Base-by-base conservation (phyloP, 2,797 vertebrate genomes). In the Cirrhinus molitorella region DNA sequence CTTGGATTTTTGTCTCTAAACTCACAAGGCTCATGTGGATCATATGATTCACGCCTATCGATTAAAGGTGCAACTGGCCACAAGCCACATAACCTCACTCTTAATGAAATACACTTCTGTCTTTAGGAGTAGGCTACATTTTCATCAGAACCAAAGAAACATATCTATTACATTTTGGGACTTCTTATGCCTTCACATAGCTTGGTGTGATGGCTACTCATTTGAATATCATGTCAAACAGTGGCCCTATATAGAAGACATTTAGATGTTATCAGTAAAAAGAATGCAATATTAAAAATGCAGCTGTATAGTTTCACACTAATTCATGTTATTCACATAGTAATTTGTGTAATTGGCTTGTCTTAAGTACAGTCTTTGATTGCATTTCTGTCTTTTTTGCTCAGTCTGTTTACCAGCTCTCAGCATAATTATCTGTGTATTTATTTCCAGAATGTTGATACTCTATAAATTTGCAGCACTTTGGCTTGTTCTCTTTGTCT, bases 391-490 rank as follows among this genome's bases (percentile, higher is more conserved):
- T 47, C 40, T 8, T 16, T 49, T 59, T n/a, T 8, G 12, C 14
- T 23, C 45, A 43, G 28, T 40, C 34, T 7, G n/a, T 75, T 34
- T 53, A 43, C 40, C 40, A 43, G 9, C 40, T 63, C 57, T 47
- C 40, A 43, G n/a, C 55, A 16, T 17, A 12, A 66, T 43, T 53
- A 68, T 80, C 45, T 67, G 34, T 13, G 21, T 2, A 0, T 66
- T 25, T 51, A 34, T 66, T 66, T 45, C 19, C 37, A 5, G 25
- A 31, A 49, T 66, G 13, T 51, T 75, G 17, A 37, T 45, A 25
- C 55, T 59, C 25, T 43, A 16, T 66, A 66, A 65, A 83, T 78
- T 13, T 28, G 19, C 55, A 19, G 49, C 61, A 89, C 49, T 76
- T 74, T 51, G 59, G 13, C 51, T 86, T 21, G 45, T 31, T 34